phyloP scores from a whole-genome alignment of 2,888 invertebrate genomes.

The Muschampia plurimacula region DNA sequence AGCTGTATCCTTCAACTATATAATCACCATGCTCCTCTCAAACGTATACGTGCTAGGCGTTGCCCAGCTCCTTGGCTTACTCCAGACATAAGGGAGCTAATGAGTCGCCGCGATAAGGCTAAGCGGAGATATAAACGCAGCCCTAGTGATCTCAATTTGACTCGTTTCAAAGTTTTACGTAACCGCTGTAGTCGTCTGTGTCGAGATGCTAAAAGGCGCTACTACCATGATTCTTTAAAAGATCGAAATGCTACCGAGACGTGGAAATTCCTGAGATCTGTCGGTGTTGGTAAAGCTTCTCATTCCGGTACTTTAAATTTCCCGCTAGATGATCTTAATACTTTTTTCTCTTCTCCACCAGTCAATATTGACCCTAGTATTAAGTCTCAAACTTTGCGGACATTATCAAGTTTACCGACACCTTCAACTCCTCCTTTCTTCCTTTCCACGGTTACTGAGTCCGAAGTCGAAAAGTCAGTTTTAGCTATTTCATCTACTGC shows the following conservation, averaged over 20 bases:
- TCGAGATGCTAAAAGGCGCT: background rate
- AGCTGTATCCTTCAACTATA: too few species aligned
- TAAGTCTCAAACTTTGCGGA: too few species aligned
- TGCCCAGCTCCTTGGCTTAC: too few species aligned
- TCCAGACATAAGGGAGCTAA: too few species aligned
- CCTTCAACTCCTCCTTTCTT: background rate
- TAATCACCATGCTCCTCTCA: too few species aligned
- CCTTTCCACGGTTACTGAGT: background rate
- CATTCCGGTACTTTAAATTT: background rate
- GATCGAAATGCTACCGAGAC: background rate
- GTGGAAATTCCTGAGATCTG: background rate
- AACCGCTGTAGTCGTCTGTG: background rate
- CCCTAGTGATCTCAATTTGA: too few species aligned
- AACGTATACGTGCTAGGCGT: too few species aligned
- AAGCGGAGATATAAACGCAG: too few species aligned
- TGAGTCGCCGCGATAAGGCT: too few species aligned
- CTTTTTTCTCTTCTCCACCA: background rate
- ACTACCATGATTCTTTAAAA: background rate
- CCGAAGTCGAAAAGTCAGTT: background rate
- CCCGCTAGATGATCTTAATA: background rate
- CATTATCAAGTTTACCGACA: too few species aligned
- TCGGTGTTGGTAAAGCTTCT: background rate
- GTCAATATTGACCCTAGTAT: background rate
- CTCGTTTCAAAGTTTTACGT: background rate
- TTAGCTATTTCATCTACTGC: background rate